Conservation (phyloP, 35 echinoderm and acorn worm species). For the Ptychodera flava region DNA sequence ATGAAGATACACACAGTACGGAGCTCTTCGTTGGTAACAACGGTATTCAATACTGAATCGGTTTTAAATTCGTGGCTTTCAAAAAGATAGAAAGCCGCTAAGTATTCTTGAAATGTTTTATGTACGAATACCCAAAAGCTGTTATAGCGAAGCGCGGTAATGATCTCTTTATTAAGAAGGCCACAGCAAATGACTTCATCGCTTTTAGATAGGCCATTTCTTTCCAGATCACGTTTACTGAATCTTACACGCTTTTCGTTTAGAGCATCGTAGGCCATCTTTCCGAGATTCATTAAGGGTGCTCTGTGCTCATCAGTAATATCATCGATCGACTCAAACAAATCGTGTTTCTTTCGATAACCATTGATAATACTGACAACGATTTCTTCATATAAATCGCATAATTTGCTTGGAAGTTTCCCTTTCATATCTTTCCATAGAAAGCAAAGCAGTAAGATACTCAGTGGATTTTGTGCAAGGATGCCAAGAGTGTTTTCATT, state of each 20-base stretch:
- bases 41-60: not conserved
- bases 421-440: not conserved
- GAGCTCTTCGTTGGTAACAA: not conserved
- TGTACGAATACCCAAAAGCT: not conserved
- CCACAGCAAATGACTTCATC: not conserved
- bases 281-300: not conserved
- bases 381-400: not conserved
- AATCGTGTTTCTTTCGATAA: not conserved
- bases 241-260: not conserved
- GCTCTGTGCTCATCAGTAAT: not conserved
- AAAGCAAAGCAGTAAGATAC: not conserved
- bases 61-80: not conserved
- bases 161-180: not conserved
- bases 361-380: not conserved
- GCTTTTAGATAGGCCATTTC: not conserved
- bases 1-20: not conserved
- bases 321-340: not conserved
- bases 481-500: not conserved
- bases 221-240: not conserved
- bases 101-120: not conserved
- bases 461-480: not conserved
- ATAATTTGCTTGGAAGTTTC: not conserved
- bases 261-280: not conserved
- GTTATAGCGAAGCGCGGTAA: not conserved
- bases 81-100: not conserved